Conservation (phyloP, 2,888 invertebrate species). For the Boloria selene region DNA sequence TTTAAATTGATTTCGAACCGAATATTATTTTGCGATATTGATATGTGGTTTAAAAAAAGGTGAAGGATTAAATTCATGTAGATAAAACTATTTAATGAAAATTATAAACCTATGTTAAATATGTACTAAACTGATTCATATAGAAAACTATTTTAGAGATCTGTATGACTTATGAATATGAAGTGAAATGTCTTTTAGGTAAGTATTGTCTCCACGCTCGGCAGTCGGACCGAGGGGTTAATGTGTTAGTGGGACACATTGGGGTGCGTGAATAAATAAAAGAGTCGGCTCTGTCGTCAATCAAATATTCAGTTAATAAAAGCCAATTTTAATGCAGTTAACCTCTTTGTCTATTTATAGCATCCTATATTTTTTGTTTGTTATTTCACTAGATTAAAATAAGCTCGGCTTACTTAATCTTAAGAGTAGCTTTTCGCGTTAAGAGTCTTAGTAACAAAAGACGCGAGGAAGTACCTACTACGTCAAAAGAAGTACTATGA, state of each 20-base stretch:
- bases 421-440: too few relatives aligned
- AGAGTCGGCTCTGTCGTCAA: constrained; percentile 19
- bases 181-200: constrained; percentile 6
- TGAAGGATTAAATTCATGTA: too few relatives aligned
- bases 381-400: not conserved
- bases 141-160: too few relatives aligned
- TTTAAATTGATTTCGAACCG: not conserved
- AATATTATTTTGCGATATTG: not conserved
- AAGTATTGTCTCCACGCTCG: constrained; percentile 9
- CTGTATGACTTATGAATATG: too few relatives aligned
- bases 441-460: too few relatives aligned
- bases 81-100: too few relatives aligned
- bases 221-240: constrained; percentile 10
- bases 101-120: too few relatives aligned
- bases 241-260: constrained; percentile 28
- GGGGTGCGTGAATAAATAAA: constrained; percentile 30
- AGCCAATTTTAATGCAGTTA: constrained; percentile 14
- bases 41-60: not conserved
- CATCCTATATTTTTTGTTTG: not conserved
- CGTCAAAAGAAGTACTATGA: too few relatives aligned
- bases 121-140: too few relatives aligned
- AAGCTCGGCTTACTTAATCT: too few relatives aligned
- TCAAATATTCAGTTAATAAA: constrained; percentile 16
- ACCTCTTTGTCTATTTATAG: constrained; percentile 1
- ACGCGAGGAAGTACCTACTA: too few relatives aligned